A percentile compares a stretch with the other conserved stretches of the same genome.
Evolutionary conservation across 2,888 invertebrate species (phyloP).

Genomic region (Polydrusus pterygomalis): DNA sequence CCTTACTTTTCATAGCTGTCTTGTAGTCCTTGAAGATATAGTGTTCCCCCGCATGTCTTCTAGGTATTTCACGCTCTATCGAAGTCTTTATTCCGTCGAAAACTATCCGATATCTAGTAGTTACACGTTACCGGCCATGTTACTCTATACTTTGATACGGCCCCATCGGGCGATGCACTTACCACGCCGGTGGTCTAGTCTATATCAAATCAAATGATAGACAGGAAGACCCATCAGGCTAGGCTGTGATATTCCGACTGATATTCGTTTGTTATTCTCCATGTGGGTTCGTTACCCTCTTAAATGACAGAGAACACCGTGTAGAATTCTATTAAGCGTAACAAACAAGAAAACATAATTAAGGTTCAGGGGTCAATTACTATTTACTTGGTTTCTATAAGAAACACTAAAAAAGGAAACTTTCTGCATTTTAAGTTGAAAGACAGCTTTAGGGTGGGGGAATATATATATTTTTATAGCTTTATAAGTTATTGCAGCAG

Average conservation of each 20-base stretch:
- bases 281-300: conserved; percentile 34
- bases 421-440: no score
- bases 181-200: conserved; percentile 41
- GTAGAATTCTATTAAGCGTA: conserved; percentile 5
- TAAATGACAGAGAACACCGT: conserved; percentile 2
- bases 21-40: neutral
- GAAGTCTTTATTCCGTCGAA: neutral
- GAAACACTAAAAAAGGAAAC: no score
- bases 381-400: neutral
- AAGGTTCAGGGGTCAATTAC: conserved; percentile 11
- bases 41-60: conserved; percentile 9
- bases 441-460: no score
- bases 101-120: conserved; percentile 10
- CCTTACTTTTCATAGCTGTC: neutral
- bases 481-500: no score
- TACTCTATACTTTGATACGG: conserved; percentile 1
- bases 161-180: conserved; percentile 15
- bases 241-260: conserved; percentile 23
- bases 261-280: conserved; percentile 28
- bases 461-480: no score
- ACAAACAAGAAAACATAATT: no score
- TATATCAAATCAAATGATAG: conserved; percentile 40
- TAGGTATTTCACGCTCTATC: conserved; percentile 5
- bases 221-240: conserved; percentile 34
- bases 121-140: conserved; percentile 14